Evolutionary conservation across 2,888 invertebrate species (phyloP).

Genomic region (Sinopyrophorus schimmeli): DNA sequence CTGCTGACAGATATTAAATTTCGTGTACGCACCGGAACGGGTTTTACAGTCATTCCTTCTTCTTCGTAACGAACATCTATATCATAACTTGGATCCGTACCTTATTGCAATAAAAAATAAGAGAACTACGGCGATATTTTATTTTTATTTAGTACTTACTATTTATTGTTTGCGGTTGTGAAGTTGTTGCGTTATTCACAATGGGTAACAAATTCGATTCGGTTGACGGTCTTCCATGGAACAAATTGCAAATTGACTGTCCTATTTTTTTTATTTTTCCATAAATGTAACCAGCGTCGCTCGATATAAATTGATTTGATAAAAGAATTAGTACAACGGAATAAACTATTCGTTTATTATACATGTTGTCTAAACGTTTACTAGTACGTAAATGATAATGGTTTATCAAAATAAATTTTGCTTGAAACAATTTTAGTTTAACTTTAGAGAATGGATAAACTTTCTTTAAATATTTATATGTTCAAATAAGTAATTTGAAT

Average conservation of each 20-base stretch:
- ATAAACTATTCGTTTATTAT: neutral
- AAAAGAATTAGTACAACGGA: neutral
- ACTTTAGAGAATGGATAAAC: too few species aligned
- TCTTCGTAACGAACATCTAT: neutral
- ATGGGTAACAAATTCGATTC: neutral
- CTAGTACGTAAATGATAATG: slow-evolving; percentile 1
- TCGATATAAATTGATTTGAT: neutral
- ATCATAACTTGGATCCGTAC: neutral
- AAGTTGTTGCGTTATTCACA: too few species aligned
- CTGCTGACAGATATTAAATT: neutral
- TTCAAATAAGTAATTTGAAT: too few species aligned
- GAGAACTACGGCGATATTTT: neutral
- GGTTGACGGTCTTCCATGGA: neutral
- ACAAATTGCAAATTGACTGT: neutral
- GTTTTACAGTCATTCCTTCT: neutral
- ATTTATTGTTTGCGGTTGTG: too few species aligned
- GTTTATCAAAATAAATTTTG: too few species aligned
- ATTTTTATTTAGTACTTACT: neutral
- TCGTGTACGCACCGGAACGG: too few species aligned
- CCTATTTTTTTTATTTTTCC: neutral
- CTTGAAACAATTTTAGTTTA: too few species aligned
- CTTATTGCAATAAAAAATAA: neutral
- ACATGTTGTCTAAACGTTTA: too few species aligned
- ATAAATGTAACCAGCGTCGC: neutral
- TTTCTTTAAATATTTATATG: too few species aligned